A percentile compares a stretch with the other conserved stretches of the same genome.
Conservation (phyloP, 1,140 invertebrate species). For the Oreohelix idahoensis region DNA sequence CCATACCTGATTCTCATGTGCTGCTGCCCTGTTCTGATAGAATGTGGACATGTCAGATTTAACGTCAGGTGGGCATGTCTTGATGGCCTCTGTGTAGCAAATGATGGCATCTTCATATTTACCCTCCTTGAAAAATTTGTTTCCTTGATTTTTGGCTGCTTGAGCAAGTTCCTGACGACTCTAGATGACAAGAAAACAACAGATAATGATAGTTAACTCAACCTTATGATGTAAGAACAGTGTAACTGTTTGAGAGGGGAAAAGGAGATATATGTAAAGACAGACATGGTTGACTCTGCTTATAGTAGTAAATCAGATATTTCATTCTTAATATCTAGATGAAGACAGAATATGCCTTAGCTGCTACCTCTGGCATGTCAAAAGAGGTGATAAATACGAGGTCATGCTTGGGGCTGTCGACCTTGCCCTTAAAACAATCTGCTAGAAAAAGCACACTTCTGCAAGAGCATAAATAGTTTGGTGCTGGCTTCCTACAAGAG, state of each 20-base stretch:
- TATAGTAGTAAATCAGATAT: too few species aligned
- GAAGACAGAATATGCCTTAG: too few species aligned
- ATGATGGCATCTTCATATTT: constrained; percentile 91
- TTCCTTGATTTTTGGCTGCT: constrained; percentile 88
- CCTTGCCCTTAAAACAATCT: too few species aligned
- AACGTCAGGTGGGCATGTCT: constrained; percentile 83
- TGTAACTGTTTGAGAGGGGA: neutral
- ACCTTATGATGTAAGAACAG: neutral
- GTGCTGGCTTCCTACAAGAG: too few species aligned
- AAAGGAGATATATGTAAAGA: neutral
- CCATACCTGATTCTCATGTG: constrained; percentile 90
- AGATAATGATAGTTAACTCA: neutral
- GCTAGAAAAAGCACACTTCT: too few species aligned
- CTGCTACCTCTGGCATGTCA: too few species aligned
- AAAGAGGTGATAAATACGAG: too few species aligned
- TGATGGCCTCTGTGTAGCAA: constrained; percentile 90
- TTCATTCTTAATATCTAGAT: too few species aligned
- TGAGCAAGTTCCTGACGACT: constrained; percentile 82
- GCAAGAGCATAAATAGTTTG: too few species aligned
- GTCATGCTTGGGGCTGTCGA: too few species aligned
- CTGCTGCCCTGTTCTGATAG: constrained; percentile 96
- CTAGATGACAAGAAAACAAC: constrained; percentile 36
- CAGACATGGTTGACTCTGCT: too few species aligned
- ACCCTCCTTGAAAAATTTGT: constrained; percentile 87
- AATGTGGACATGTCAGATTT: constrained; percentile 86